Evolutionary conservation across 2,797 vertebrate genomes (phyloP).

Genomic region (Chloroceryle amazona): DNA sequence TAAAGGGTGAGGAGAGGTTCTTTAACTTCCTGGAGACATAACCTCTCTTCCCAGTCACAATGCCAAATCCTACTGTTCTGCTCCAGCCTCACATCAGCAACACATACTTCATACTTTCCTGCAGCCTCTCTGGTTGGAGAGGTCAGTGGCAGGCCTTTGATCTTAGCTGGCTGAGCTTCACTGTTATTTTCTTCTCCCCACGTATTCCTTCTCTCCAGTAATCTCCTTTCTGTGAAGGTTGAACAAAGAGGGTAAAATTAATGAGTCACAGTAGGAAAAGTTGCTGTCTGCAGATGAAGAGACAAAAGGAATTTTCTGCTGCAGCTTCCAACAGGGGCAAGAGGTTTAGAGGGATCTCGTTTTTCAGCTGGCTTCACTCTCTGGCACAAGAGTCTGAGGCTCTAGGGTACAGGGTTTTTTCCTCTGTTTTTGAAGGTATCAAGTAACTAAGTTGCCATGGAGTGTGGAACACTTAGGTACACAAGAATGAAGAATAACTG

Average conservation of each 20-base stretch:
- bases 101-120: background rate
- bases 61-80: background rate
- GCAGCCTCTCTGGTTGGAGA: background rate
- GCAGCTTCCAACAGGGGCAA: conserved; percentile 24
- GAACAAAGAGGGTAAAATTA: background rate
- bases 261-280: conserved; percentile 5
- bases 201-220: background rate
- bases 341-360: background rate
- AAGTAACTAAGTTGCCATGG: background rate
- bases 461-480: background rate
- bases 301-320: conserved; percentile 28
- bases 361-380: background rate
- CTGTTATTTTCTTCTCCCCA: background rate
- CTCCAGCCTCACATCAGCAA: background rate
- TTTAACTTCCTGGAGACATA: background rate
- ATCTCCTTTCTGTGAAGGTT: background rate
- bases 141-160: background rate
- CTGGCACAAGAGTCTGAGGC: background rate
- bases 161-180: background rate
- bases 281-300: background rate
- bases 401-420: background rate
- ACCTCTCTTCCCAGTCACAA: background rate
- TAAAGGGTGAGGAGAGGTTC: background rate
- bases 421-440: conserved; percentile 10
- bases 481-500: background rate